Evolutionary conservation across 35 echinoderm and acorn worm species (phyloP).

Genomic region (Anneissia japonica): DNA sequence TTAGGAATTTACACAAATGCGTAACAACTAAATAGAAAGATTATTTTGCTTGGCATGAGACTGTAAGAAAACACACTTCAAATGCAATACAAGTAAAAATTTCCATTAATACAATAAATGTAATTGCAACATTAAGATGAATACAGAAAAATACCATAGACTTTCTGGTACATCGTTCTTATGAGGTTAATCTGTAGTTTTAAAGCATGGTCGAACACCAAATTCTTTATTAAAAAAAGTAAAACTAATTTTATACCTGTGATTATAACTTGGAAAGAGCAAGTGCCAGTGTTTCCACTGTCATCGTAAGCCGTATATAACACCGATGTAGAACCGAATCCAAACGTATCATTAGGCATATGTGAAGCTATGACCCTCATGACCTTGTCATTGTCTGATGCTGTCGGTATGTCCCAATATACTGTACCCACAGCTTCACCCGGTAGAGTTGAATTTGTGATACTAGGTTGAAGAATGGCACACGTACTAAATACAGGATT

Average conservation of each 20-base stretch:
- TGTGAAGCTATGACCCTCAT: not conserved
- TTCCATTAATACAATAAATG: too few species aligned
- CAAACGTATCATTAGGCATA: not conserved
- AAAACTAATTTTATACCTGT: not conserved
- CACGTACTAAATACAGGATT: not conserved
- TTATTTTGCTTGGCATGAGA: too few species aligned
- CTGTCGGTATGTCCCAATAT: not conserved
- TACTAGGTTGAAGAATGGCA: not conserved
- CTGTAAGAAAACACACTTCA: too few species aligned
- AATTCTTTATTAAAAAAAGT: too few species aligned
- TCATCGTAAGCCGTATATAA: not conserved
- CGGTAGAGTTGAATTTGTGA: not conserved
- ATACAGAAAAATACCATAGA: too few species aligned
- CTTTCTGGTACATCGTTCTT: too few species aligned
- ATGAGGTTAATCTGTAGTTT: too few species aligned
- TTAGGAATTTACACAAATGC: too few species aligned
- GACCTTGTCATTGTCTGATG: not conserved
- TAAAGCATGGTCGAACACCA: too few species aligned
- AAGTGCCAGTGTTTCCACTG: not conserved
- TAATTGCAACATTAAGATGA: too few species aligned
- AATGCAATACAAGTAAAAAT: too few species aligned
- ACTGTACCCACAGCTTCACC: not conserved
- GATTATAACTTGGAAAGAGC: not conserved
- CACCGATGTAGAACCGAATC: not conserved
- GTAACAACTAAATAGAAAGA: too few species aligned